Base-by-base conservation (phyloP, 1,140 invertebrate species). In the Sycobia sp. region DNA sequence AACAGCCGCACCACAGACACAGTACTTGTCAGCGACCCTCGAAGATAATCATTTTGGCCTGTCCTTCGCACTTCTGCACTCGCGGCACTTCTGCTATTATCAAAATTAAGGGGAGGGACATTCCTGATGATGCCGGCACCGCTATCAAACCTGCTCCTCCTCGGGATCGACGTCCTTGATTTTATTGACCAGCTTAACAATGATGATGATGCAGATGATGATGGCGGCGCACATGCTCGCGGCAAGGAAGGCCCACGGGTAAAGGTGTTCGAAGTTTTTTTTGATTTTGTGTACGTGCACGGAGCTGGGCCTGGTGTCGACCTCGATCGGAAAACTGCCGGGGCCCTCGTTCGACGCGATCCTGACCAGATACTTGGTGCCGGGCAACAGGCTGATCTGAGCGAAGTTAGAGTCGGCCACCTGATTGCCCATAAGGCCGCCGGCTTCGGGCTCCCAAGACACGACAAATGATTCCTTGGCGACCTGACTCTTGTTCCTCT, bases 371-470 rank as follows among this genome's bases (percentile, higher is more conserved):
- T 81, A 82, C 43, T 76, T 81, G 4, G 72, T 73, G 0, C 78
- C 78, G 5, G 78, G 75, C 0, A 78, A 56, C 5, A 82, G 62
- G 29, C 78, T 80, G 39, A 81, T 81, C 58, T 82, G 78, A 0
- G 78, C 78, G 1, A 66, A 70, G 27, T 73, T 76, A 1, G 73
- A 71, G 18, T 82, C 78, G 0, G 79, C 73, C 2, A 79, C 78
- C 62, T 82, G 80, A 41, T 82, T 81, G 3, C 79, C 80, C 76
- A 76, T 80, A 0, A 80, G 64, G 16, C 80, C 78, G 0, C 80
- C 79, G 1, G 78, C 70, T 43, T 80, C 74, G 0, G 78, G 76
- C 29, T 80, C 75, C 80, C 80, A 81, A 7, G 79, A 77, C 0
- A 81, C 78, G 7, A 81, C 74, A 41, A 73, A 82, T 0, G 74